Base-by-base conservation (phyloP, 2,797 vertebrate genomes). In the Chaetodon trifasciatus region DNA sequence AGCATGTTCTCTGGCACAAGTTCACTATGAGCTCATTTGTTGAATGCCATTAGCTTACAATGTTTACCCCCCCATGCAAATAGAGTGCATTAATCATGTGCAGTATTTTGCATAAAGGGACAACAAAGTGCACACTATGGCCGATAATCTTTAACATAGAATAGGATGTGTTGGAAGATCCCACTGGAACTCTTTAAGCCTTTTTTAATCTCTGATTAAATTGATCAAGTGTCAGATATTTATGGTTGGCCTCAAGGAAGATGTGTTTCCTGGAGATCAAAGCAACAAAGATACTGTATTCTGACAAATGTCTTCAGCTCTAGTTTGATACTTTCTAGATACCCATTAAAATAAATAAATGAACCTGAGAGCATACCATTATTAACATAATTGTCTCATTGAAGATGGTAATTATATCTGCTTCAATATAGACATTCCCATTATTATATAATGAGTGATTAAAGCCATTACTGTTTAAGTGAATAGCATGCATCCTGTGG, bases 21-120 rank as follows among this genome's bases (percentile, higher is more conserved):
- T 86, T 86, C 42, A 64, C 70, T 6, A 3, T 13, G 46, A 79
- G 71, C 79, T 88, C 75, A 86, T 92, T 91, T 88, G 87, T 86
- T 88, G 78, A 55, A 56, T 42, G 82, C 69, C 86, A 89, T 89
- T 82, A 75, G 39, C 67, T 78, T 61, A 47, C 67, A 71, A 49
- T 70, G 68, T 86, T 91, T 78, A 76, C 77, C 85, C 84, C 76
- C 79, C 76, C 44, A 12, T 82, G 85, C 64, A 91, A 90, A 90
- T 86, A 39, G 75, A 70, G 60, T 8, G 1, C 86, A 93, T 93
- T 89, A 86, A 91, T 92, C 90, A 88, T 5, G 15, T 42, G 23
- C 47, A 50, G 44, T 40, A 61, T 73, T 91, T 89, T 84, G 78
- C 82, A 81, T 84, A 74, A 75, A 80, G 65, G 42, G 61, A 62